Percentiles rank a stretch among this genome's conserved stretches.
Conservation (phyloP, 1,140 invertebrate species). For the Asbolus verrucosus region DNA sequence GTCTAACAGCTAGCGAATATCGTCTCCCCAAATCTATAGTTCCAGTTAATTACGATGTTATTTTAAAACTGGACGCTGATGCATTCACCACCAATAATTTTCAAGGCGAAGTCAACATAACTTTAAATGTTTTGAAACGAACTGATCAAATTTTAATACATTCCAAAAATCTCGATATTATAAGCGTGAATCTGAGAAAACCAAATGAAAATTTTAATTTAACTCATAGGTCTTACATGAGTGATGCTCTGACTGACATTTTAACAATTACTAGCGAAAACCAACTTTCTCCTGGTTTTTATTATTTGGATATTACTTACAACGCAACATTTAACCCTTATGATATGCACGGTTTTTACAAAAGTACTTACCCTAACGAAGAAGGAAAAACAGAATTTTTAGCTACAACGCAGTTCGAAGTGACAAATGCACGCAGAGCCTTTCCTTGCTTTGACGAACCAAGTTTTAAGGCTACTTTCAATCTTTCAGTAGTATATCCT, state of each 20-base stretch:
- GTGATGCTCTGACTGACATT: not conserved
- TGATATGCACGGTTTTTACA: slow-evolving; percentile 55
- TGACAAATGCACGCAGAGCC: slow-evolving; percentile 81
- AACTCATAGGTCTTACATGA: not conserved
- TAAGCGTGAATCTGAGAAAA: no score
- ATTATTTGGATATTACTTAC: not conserved
- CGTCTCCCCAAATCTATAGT: no score
- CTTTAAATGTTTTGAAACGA: not conserved
- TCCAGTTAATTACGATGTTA: no score
- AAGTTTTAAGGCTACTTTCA: slow-evolving; percentile 81
- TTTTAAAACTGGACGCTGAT: not conserved
- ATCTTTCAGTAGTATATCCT: slow-evolving; percentile 73
- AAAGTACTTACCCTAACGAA: slow-evolving; percentile 53
- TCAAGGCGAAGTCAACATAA: not conserved
- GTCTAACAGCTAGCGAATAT: no score
- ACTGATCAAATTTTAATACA: no score
- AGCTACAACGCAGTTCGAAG: slow-evolving; percentile 83
- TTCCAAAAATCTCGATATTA: no score
- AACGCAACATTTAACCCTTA: not conserved
- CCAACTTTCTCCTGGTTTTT: not conserved
- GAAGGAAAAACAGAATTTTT: slow-evolving; percentile 60
- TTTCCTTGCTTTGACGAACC: slow-evolving; percentile 95
- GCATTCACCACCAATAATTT: not conserved
- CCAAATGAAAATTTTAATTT: no score
- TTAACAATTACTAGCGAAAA: not conserved